Evolutionary conservation across 2,888 invertebrate species (phyloP), one percentile per base, ranked within the genome.

Genomic region (Diloba caeruleocephala): DNA sequence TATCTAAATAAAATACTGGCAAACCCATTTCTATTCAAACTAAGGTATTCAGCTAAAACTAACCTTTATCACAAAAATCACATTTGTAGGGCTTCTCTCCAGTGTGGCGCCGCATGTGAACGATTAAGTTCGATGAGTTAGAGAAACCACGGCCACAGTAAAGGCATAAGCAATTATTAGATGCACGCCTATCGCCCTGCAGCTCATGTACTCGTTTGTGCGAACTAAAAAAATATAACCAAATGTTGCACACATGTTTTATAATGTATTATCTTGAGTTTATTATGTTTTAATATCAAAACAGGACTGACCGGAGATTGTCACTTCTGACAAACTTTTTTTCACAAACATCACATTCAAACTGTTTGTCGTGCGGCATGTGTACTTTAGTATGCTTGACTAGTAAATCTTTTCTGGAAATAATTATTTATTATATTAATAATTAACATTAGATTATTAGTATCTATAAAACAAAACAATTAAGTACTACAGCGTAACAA

Each of bases 51-150:
- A 37, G 19, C 19, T 19, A 36, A 25, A 6, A 54, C 53, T 26
- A 56, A 93, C 93, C 93, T 92, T 95, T 95, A 2, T 89, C 94
- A 58, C 95, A 95, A 44, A 94, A 94, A 63, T 95, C 95, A 62
- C 95, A 95, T 69, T 95, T 95, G 63, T 95, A 95, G 0, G 95
- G 95, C 62, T 95, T 95, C 68, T 95, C 95, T 5, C 96, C 96
- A 0, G 95, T 96, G 64, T 96, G 96, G 0, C 95, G 90, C 0
- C 96, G 92, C 94, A 96, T 95, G 67, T 96, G 96, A 1, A 96
- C 95, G 12, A 95, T 94, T 8, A 95, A 84, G 72, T 95, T 95
- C 0, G 95, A 95, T 0, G 95, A 95, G 56, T 94, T 95, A 17
- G 94, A 94, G 62, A 95, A 95, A 5, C 94, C 94, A 9, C 94